A percentile compares a stretch with the other conserved stretches of the same genome.
phyloP scores from a whole-genome alignment of 2,797 vertebrate species.

The Poecilia gillii region DNA sequence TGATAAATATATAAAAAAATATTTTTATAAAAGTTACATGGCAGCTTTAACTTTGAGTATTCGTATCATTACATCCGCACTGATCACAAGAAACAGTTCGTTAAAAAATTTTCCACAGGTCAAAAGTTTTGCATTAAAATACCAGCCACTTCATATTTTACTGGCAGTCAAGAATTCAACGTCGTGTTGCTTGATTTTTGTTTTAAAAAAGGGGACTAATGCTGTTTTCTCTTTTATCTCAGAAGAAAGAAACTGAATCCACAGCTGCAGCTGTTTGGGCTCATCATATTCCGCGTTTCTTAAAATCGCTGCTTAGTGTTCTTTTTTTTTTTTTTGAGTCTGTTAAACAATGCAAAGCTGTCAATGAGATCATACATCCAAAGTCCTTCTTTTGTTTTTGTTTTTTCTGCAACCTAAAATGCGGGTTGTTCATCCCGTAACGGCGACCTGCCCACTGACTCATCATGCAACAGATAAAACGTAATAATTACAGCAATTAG shows the following conservation, averaged over 20 bases:
- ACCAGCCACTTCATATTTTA: not conserved
- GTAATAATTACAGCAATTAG: slow-evolving; percentile 85
- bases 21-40: too few species aligned
- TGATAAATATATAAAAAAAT: too few species aligned
- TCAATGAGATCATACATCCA: slow-evolving; percentile 15
- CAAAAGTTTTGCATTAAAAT: not conserved
- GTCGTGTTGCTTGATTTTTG: too few species aligned
- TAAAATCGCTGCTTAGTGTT: not conserved
- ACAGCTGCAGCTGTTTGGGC: slow-evolving; percentile 28
- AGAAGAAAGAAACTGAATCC: not conserved
- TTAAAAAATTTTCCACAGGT: not conserved
- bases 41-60: not conserved
- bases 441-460: slow-evolving; percentile 63
- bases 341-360: slow-evolving; percentile 4
- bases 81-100: not conserved
- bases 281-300: not conserved
- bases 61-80: not conserved
- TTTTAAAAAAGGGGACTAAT: not conserved
- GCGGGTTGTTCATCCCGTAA: slow-evolving; percentile 61
- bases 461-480: slow-evolving; percentile 80
- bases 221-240: not conserved
- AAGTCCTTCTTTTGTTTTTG: slow-evolving; percentile 28
- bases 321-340: not conserved
- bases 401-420: slow-evolving; percentile 55
- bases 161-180: not conserved